Percentiles rank a stretch among this genome's conserved stretches.
Conservation (phyloP, 2,888 invertebrate species). For the Eupithecia vulgata region DNA sequence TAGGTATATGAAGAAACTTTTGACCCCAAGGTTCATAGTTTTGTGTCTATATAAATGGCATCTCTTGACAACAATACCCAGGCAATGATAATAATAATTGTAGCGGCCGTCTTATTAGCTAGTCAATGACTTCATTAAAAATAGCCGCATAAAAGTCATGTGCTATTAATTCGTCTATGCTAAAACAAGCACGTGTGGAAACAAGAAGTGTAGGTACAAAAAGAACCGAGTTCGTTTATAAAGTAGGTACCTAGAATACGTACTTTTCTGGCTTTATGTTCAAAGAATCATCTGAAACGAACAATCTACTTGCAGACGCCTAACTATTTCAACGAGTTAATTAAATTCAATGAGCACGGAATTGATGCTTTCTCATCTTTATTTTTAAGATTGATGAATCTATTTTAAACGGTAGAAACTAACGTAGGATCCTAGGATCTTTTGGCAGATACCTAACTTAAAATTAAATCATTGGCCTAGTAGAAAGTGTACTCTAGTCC, state of each 20-base stretch:
- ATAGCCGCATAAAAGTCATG: constrained; percentile 11
- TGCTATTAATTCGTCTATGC: background rate
- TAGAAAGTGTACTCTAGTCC: background rate
- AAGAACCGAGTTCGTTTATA: background rate
- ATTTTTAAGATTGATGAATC: background rate
- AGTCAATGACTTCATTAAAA: background rate
- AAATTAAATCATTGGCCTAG: background rate
- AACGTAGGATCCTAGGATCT: no score
- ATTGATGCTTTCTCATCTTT: background rate
- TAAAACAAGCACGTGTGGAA: background rate
- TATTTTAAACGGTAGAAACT: no score
- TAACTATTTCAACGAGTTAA: constrained; percentile 1
- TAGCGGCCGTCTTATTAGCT: background rate
- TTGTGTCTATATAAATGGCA: no score
- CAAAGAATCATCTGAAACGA: background rate
- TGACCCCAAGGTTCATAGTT: background rate
- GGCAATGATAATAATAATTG: background rate
- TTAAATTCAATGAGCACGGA: constrained; percentile 4
- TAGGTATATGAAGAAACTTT: background rate
- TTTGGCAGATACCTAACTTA: no score
- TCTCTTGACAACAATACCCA: background rate
- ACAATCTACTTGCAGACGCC: constrained; percentile 3
- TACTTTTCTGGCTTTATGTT: background rate
- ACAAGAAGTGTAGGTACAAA: background rate
- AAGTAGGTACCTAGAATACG: background rate